Conservation (phyloP, 64 coral and sea anemone species). For the Stichodactyla helianthus region DNA sequence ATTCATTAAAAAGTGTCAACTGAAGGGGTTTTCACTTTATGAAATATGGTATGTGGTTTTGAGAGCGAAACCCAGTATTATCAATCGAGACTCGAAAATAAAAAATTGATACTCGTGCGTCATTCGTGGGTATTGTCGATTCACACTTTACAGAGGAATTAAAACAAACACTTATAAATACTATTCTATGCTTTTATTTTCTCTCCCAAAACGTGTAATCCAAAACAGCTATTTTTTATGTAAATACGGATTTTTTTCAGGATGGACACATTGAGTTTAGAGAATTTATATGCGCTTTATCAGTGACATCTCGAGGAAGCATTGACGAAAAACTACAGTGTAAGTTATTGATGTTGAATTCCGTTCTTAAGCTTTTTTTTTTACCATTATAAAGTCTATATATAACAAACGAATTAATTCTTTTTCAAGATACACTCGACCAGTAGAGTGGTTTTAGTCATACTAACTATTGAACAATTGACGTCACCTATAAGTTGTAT, state of each 20-base stretch:
- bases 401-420: background rate
- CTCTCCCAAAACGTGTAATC: background rate
- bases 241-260: slow-evolving; percentile 31
- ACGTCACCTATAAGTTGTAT: too few species aligned
- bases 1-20: background rate
- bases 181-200: background rate
- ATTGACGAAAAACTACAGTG: slow-evolving; percentile 98
- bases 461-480: too few species aligned
- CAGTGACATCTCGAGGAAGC: slow-evolving; percentile 95
- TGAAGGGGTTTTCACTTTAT: background rate
- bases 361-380: background rate
- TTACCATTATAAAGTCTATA: background rate
- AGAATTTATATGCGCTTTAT: slow-evolving; percentile 97
- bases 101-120: background rate
- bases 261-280: slow-evolving; percentile 97
- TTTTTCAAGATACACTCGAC: too few species aligned
- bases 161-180: too few species aligned
- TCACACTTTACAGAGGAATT: background rate
- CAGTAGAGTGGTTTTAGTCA: too few species aligned
- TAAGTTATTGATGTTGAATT: slow-evolving; percentile 24
- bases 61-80: background rate
- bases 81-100: background rate
- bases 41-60: background rate
- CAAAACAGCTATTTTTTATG: too few species aligned
- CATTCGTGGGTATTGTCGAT: background rate